Evolutionary conservation across 1,140 invertebrate genomes (phyloP).

Genomic region (Macrobrachium nipponense): DNA sequence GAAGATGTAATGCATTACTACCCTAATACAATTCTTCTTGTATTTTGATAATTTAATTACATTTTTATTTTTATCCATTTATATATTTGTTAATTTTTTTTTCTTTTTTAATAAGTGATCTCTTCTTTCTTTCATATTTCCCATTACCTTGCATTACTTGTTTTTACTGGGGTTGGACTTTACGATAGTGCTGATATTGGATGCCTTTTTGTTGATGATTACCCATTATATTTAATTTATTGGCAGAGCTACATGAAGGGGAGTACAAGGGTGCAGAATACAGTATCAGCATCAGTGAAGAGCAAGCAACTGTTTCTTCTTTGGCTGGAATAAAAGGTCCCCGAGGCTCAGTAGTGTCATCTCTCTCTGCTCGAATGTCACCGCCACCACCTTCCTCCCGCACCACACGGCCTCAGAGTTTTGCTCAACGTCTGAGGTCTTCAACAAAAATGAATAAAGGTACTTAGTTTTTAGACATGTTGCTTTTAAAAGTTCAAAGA

Average conservation of each 20-base stretch:
- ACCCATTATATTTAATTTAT: background rate
- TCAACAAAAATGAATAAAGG: conserved; percentile 86
- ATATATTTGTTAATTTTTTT: too few species aligned
- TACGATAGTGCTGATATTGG: too few species aligned
- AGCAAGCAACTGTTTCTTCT: conserved; percentile 62
- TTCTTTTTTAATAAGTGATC: too few species aligned
- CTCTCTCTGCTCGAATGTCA: conserved; percentile 54
- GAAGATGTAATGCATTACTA: too few species aligned
- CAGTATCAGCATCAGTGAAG: conserved; percentile 62
- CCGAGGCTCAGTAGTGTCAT: conserved; percentile 61
- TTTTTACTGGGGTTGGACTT: too few species aligned
- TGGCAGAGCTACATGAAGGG: conserved; percentile 54
- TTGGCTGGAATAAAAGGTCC: conserved; percentile 58
- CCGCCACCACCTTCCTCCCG: conserved; percentile 42
- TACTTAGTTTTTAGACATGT: conserved; percentile 56
- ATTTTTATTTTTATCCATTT: too few species aligned
- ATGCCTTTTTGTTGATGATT: background rate
- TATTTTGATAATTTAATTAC: too few species aligned
- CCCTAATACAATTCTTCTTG: too few species aligned
- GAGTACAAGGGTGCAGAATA: conserved; percentile 59
- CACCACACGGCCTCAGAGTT: conserved; percentile 81
- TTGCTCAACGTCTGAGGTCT: conserved; percentile 85
- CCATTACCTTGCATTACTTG: too few species aligned
- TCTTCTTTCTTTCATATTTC: too few species aligned
- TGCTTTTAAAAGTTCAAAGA: background rate